phyloP scores from a whole-genome alignment of 2,888 invertebrate species.

The Lucinisca nassula region DNA sequence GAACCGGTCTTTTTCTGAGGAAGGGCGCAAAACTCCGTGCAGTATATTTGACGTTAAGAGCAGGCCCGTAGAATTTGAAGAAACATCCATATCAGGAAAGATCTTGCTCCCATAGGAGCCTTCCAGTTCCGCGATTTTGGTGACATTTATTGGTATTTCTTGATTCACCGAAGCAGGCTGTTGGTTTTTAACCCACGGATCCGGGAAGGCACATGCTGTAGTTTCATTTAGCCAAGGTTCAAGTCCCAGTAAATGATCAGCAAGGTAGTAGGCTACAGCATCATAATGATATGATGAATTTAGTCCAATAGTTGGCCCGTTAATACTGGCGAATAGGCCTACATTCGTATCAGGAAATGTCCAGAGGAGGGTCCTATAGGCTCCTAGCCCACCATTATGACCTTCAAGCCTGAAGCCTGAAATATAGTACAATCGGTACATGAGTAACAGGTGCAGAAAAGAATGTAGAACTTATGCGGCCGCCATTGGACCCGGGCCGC shows the following conservation, averaged over 20 bases:
- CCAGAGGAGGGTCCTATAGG: constrained; percentile 44
- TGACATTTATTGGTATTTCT: not conserved
- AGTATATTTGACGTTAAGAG: not conserved
- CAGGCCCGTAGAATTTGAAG: not conserved
- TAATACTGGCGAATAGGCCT: constrained; percentile 53
- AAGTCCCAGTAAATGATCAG: not conserved
- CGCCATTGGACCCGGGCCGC: too few relatives aligned
- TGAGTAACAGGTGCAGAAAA: too few relatives aligned
- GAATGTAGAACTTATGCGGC: too few relatives aligned
- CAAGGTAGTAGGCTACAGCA: not conserved
- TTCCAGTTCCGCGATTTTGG: not conserved
- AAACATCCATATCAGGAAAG: not conserved
- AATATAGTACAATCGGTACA: not conserved
- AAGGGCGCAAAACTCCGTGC: not conserved
- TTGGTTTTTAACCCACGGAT: not conserved
- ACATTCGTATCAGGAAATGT: constrained; percentile 45
- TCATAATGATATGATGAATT: not conserved
- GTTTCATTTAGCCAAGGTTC: not conserved
- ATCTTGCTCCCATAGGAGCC: not conserved
- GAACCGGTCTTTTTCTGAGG: not conserved
- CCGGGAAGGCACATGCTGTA: not conserved
- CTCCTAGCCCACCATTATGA: constrained; percentile 52
- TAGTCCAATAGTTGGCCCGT: constrained; percentile 31
- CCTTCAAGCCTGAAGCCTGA: constrained; percentile 39
- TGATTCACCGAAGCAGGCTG: not conserved